Conservation (phyloP, 2,113 vertebrate genomes). For the Pterocles gutturalis region DNA sequence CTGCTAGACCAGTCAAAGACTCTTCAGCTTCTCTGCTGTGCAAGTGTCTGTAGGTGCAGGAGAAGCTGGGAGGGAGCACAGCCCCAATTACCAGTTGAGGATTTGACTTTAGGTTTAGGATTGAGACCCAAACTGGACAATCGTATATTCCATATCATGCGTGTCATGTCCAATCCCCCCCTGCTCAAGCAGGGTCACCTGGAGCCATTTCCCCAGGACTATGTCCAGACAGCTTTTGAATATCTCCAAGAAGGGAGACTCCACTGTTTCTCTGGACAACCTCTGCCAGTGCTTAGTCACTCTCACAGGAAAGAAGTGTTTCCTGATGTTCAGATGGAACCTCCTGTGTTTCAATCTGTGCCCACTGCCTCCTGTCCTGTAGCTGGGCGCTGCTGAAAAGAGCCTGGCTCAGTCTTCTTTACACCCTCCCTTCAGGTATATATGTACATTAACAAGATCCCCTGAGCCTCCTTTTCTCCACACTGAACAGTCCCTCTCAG, state of each 20-base stretch:
- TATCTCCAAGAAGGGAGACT: background rate
- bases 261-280: background rate
- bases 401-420: background rate
- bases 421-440: background rate
- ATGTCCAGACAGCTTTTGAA: background rate
- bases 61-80: too few species aligned
- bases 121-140: too few species aligned
- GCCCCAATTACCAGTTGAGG: too few species aligned
- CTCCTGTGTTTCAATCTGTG: background rate
- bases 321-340: background rate
- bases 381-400: background rate
- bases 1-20: too few species aligned
- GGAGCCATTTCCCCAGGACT: background rate
- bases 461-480: background rate
- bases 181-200: background rate
- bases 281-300: background rate
- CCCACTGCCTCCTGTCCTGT: background rate
- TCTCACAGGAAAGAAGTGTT: background rate
- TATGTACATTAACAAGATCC: background rate
- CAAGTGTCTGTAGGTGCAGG: too few species aligned
- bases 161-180: background rate
- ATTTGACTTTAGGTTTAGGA: too few species aligned
- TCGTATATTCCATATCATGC: too few species aligned
- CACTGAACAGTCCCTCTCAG: background rate
- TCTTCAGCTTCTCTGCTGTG: too few species aligned